These are phyloP conservation scores for Triplophysa siluroides DNA, from an alignment of 2,113 vertebrate genomes.

Conservation along the genomic window DNA sequence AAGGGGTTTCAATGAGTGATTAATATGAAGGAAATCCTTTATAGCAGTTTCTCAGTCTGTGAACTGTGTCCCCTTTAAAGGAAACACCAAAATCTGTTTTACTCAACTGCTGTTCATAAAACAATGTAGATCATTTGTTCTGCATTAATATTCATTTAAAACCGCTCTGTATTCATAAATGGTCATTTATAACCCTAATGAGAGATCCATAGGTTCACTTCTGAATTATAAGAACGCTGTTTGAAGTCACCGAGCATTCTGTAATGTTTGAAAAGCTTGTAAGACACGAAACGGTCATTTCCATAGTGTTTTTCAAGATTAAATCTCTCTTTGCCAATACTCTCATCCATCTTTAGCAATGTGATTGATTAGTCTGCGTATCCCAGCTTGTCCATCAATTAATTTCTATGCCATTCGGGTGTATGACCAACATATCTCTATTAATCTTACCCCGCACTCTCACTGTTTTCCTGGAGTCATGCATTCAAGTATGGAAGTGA, in stretches of 20 bases:
- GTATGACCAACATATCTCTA: conserved; percentile 36
- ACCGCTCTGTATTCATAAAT: background rate
- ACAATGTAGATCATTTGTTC: background rate
- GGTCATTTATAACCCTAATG: background rate
- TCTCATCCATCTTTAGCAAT: conserved; percentile 32
- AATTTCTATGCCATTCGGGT: conserved; percentile 29
- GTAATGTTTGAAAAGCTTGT: background rate
- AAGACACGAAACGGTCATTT: conserved; percentile 7
- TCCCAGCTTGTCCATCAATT: conserved; percentile 34
- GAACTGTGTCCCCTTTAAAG: conserved; percentile 12
- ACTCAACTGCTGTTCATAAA: background rate
- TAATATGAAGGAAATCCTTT: conserved; percentile 1
- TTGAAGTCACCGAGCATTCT: conserved; percentile 2
- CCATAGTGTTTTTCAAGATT: conserved; percentile 26
- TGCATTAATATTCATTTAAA: background rate
- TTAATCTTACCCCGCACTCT: conserved; percentile 33
- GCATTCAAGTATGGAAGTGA: conserved; percentile 30
- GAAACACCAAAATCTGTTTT: background rate
- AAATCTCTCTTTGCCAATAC: conserved; percentile 23
- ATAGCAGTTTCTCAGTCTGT: background rate
- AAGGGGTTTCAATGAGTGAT: conserved; percentile 22
- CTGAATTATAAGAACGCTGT: background rate
- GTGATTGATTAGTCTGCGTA: conserved; percentile 30
- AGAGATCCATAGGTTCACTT: background rate
- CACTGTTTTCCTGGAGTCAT: conserved; percentile 31